Evolutionary conservation across 2,888 invertebrate species (phyloP).

Genomic region (Lepetodrilus schrolli): DNA sequence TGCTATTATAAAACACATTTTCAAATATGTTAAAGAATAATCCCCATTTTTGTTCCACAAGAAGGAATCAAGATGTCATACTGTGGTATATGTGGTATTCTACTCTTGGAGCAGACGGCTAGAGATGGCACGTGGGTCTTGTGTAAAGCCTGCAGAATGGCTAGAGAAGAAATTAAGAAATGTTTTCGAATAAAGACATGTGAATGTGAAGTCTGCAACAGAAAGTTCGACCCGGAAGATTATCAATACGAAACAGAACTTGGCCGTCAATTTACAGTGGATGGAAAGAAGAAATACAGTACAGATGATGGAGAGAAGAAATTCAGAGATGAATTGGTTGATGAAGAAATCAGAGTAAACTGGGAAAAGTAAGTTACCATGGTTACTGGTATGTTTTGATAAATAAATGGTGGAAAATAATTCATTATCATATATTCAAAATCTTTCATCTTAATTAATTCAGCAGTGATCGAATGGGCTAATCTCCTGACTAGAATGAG

Average conservation of each 20-base stretch:
- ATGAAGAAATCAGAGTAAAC: slow-evolving; percentile 36
- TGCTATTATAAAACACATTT: neutral
- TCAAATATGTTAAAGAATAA: neutral
- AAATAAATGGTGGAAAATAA: neutral
- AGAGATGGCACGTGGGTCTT: neutral
- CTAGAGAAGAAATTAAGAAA: neutral
- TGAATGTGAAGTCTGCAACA: neutral
- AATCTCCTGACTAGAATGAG: neutral
- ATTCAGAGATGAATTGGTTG: slow-evolving; percentile 28
- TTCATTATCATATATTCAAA: neutral
- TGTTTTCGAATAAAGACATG: neutral
- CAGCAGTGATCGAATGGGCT: neutral
- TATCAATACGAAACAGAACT: no score
- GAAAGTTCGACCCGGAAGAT: neutral
- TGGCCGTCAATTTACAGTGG: neutral
- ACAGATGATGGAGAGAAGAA: neutral
- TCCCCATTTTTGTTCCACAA: neutral
- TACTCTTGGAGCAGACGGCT: no score
- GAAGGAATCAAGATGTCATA: slow-evolving; percentile 24
- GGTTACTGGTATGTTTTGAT: neutral
- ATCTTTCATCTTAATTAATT: neutral
- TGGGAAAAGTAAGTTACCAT: slow-evolving; percentile 42
- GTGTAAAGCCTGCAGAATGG: neutral
- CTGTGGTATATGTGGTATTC: slow-evolving; percentile 33
- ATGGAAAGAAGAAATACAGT: neutral